Conservation (phyloP, 2,113 vertebrate species). For the Procavia capensis region DNA sequence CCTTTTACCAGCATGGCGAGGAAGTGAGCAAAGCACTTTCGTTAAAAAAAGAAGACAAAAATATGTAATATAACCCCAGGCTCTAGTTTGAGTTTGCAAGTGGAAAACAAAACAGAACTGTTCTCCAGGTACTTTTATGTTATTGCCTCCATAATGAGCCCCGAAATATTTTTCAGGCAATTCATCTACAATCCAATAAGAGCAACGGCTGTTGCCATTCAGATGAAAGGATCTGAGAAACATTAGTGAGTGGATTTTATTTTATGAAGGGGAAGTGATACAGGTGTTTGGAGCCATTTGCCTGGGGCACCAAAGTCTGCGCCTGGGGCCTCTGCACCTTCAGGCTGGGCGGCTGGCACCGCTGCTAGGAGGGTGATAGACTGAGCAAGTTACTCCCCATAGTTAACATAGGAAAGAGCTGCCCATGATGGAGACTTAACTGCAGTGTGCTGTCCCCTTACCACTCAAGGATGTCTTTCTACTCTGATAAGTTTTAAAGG, state of each 20-base stretch:
- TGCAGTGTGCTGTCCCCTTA: neutral
- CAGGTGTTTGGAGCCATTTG: slow-evolving; percentile 71
- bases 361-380: neutral
- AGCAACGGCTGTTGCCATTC: slow-evolving; percentile 62
- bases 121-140: slow-evolving; percentile 78
- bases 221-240: slow-evolving; percentile 16
- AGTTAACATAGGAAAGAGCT: neutral
- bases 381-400: neutral
- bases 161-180: slow-evolving; percentile 76
- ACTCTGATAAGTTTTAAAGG: neutral
- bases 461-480: neutral
- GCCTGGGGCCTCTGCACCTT: neutral
- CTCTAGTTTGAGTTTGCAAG: slow-evolving; percentile 72
- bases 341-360: neutral
- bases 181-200: slow-evolving; percentile 75
- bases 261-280: slow-evolving; percentile 63
- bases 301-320: neutral
- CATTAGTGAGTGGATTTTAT: slow-evolving; percentile 40
- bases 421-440: neutral
- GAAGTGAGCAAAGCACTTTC: slow-evolving; percentile 62
- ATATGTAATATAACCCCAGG: slow-evolving; percentile 64
- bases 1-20: slow-evolving; percentile 24
- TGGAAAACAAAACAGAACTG: slow-evolving; percentile 76
- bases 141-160: slow-evolving; percentile 77
- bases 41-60: slow-evolving; percentile 55